phyloP scores from a whole-genome alignment of 2,113 vertebrate genomes.

The Pheucticus melanocephalus region DNA sequence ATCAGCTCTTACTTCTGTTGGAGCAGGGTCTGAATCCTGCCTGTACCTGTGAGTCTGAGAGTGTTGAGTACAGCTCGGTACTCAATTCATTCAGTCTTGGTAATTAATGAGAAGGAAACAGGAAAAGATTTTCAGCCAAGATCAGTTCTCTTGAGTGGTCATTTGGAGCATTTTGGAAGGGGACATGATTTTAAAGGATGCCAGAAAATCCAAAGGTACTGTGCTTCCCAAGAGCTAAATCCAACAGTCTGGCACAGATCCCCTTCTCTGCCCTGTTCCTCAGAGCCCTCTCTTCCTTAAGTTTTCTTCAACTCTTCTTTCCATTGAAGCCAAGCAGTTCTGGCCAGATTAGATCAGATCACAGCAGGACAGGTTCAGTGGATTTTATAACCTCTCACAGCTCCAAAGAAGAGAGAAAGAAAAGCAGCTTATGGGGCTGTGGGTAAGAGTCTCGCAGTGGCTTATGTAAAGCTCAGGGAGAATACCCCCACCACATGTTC shows the following conservation, averaged over 20 bases:
- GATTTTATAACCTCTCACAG: slow-evolving; percentile 35
- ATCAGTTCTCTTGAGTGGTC: background rate
- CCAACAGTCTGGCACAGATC: fast-evolving
- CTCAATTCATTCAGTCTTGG: background rate
- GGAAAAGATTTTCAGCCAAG: background rate
- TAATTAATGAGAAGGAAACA: background rate
- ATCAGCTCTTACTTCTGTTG: background rate
- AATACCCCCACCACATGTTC: background rate
- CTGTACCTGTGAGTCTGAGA: background rate
- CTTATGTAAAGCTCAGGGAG: background rate
- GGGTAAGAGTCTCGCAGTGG: background rate
- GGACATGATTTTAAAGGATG: background rate
- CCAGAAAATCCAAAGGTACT: background rate
- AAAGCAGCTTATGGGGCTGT: slow-evolving; percentile 53
- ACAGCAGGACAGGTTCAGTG: background rate
- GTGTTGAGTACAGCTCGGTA: background rate
- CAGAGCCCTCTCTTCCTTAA: fast-evolving
- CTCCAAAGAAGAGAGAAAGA: slow-evolving; percentile 17
- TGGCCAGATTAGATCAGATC: slow-evolving; percentile 38
- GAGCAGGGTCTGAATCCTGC: background rate
- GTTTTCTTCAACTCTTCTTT: background rate
- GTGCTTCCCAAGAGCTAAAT: background rate
- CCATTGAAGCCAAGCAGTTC: background rate
- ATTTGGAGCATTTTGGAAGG: background rate
- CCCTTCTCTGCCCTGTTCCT: background rate